Conservation (phyloP, 1,140 invertebrate species). For the Drosophila melanogaster region Release_6_plus_ISO1_MT NT_033777.3:9959501-9960000, state of each 20-base stretch:
- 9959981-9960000: not conserved
- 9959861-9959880: conserved; percentile 22
- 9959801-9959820: conserved; percentile 84
- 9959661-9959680: not conserved
- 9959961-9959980: not conserved
- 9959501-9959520: conserved; percentile 8
- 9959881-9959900: conserved; percentile 48
- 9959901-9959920: conserved; percentile 62
- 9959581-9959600: conserved; percentile 82
- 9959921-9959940: conserved; percentile 5
- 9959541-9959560: conserved; percentile 62
- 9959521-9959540: conserved; percentile 17
- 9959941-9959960: no score
- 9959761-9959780: conserved; percentile 70
- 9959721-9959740: conserved; percentile 79
- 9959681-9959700: conserved; percentile 30
- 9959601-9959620: conserved; percentile 52
- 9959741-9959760: conserved; percentile 48
- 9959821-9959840: conserved; percentile 82
- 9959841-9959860: conserved; percentile 76
- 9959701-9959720: conserved; percentile 24
- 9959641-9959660: not conserved
- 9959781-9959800: conserved; percentile 82
- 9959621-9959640: conserved; percentile 15
- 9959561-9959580: conserved; percentile 73